Percentiles rank a stretch among this genome's conserved stretches.
Evolutionary conservation across 2,888 invertebrate species (phyloP).

Genomic region (Blastobasis adustella): DNA sequence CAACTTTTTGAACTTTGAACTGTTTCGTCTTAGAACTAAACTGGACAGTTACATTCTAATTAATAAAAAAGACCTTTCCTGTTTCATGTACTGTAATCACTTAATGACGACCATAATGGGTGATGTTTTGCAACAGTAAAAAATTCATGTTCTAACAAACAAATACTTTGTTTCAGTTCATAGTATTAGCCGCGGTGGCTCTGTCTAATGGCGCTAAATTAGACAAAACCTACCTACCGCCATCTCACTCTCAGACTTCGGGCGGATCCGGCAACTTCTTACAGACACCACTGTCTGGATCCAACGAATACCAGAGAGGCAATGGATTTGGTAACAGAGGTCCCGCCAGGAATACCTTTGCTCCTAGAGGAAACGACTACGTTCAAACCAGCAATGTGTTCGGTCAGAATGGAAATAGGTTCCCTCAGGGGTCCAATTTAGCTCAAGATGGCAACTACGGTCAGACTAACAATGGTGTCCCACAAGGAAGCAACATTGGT

Average conservation of each 20-base stretch:
- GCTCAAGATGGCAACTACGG: neutral
- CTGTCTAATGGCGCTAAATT: conserved; percentile 49
- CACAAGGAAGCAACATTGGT: conserved; percentile 6
- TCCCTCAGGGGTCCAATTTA: neutral
- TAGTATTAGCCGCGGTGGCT: conserved; percentile 40
- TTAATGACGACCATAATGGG: too few species aligned
- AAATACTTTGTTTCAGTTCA: conserved; percentile 33
- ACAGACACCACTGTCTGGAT: conserved; percentile 31
- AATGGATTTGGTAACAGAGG: conserved; percentile 2
- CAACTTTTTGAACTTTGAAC: too few species aligned
- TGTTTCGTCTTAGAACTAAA: too few species aligned
- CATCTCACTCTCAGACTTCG: conserved; percentile 36
- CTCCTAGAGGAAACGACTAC: conserved; percentile 19
- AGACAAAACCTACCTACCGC: conserved; percentile 57
- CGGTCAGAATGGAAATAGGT: neutral
- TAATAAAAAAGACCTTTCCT: too few species aligned
- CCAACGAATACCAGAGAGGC: neutral
- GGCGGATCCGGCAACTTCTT: conserved; percentile 46
- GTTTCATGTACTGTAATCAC: too few species aligned
- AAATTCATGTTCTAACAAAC: too few species aligned
- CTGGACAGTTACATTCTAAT: too few species aligned
- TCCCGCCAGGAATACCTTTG: conserved; percentile 9
- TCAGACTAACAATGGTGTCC: neutral
- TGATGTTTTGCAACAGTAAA: too few species aligned
- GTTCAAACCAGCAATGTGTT: conserved; percentile 12